Evolutionary conservation across 2,113 vertebrate genomes (phyloP).

Genomic region (Alethe castanea): DNA sequence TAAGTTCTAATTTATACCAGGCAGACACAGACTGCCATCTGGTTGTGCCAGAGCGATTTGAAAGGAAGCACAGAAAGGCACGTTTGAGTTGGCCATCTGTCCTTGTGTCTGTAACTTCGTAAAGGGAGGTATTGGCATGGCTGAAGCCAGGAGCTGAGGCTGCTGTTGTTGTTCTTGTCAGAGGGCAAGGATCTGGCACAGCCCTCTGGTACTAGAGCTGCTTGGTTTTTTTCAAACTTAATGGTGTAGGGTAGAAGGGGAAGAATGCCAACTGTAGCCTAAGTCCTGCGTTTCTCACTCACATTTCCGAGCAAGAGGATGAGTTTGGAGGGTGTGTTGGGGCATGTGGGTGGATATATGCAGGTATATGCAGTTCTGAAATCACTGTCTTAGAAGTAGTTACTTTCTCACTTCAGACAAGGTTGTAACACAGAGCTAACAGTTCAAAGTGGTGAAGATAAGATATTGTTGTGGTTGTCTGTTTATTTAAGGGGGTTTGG

Average conservation of each 20-base stretch:
- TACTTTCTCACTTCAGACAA: background rate
- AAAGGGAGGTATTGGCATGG: background rate
- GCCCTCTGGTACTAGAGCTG: background rate
- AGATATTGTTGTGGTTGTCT: background rate
- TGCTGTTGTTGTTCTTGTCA: background rate
- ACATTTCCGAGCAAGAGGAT: background rate
- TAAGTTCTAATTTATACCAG: slow-evolving; percentile 25
- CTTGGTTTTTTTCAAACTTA: background rate
- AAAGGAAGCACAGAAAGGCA: slow-evolving; percentile 2
- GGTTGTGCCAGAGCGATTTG: background rate
- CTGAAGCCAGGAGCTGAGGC: background rate
- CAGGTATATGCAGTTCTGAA: background rate
- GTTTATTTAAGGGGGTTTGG: background rate
- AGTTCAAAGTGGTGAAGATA: background rate
- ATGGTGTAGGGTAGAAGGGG: background rate
- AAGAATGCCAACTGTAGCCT: background rate
- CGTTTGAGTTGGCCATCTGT: slow-evolving; percentile 29
- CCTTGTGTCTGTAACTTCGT: background rate
- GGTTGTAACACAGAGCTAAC: background rate
- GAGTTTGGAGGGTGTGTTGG: background rate
- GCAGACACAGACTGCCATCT: slow-evolving; percentile 19
- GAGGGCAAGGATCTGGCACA: background rate
- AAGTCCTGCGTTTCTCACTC: background rate
- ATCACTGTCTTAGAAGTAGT: background rate
- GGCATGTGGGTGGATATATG: background rate